Percentiles rank a stretch among this genome's conserved stretches.
Conservation (phyloP, 2,797 vertebrate species). For the Craterocephalus amniculus region DNA sequence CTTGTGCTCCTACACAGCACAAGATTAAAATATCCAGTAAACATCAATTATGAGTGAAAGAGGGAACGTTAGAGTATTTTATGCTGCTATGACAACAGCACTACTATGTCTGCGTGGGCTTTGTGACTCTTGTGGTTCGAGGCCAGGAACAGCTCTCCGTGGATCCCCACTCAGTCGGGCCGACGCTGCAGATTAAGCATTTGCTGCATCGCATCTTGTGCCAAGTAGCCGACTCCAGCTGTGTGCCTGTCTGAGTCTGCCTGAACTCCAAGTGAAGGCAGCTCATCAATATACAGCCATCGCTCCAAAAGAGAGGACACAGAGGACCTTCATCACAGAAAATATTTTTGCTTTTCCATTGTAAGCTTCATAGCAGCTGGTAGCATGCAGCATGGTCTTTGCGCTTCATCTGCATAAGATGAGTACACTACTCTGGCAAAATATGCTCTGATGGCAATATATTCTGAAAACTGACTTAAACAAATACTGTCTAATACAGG, state of each 20-base stretch:
- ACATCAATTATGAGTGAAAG: not conserved
- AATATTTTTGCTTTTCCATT: not conserved
- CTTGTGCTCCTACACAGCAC: not conserved
- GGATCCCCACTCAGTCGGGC: constrained; percentile 21
- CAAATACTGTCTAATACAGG: too few species aligned
- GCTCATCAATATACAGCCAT: not conserved
- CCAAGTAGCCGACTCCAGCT: constrained; percentile 44
- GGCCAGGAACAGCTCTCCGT: not conserved
- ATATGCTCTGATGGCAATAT: too few species aligned
- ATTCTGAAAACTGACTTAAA: too few species aligned
- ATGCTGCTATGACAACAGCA: constrained; percentile 23
- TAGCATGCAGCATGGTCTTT: not conserved
- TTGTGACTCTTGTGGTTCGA: constrained; percentile 2
- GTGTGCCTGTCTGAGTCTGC: not conserved
- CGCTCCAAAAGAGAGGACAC: not conserved
- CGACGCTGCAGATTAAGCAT: constrained; percentile 49
- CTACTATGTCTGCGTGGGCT: constrained; percentile 10
- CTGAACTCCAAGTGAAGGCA: not conserved
- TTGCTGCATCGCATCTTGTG: constrained; percentile 18
- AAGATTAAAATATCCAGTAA: constrained; percentile 7
- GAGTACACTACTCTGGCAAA: too few species aligned
- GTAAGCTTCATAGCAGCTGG: not conserved
- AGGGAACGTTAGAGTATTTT: not conserved
- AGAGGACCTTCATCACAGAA: not conserved
- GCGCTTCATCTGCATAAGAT: too few species aligned